These are phyloP conservation scores for Poecile atricapillus DNA, from an alignment of 2,113 vertebrate species.

Conservation along the genomic window DNA sequence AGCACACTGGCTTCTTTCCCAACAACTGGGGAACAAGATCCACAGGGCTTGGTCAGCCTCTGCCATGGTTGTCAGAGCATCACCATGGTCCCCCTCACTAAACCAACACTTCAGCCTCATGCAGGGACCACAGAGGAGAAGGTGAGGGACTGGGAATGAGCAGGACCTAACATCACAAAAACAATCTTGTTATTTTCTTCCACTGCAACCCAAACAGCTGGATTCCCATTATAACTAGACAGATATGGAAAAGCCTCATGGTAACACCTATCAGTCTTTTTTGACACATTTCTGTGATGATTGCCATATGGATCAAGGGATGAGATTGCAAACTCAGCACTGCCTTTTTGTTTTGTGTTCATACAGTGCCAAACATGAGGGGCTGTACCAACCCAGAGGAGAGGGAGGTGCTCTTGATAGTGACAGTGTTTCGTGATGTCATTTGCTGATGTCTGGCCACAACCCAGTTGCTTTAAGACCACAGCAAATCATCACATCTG, in stretches of 20 bases:
- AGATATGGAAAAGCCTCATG: neutral
- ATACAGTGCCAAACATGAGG: neutral
- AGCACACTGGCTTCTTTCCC: neutral
- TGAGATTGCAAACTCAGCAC: neutral
- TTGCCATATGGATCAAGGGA: neutral
- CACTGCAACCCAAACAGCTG: neutral
- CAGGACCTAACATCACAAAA: neutral
- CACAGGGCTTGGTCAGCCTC: neutral
- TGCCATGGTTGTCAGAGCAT: neutral
- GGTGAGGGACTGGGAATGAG: neutral
- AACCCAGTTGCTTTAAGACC: neutral
- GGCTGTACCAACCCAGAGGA: neutral
- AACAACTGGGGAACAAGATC: neutral
- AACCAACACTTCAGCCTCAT: neutral
- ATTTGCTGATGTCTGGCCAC: neutral
- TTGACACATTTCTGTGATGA: neutral
- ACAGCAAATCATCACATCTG: neutral
- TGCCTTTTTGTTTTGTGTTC: neutral
- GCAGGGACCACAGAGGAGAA: neutral
- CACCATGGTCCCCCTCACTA: fast-evolving
- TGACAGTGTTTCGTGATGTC: neutral
- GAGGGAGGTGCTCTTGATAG: neutral
- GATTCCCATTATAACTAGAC: neutral
- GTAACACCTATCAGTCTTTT: neutral
- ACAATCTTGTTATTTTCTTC: neutral